Conservation (phyloP, 1,140 invertebrate species). For the Orius insidiosus region DNA sequence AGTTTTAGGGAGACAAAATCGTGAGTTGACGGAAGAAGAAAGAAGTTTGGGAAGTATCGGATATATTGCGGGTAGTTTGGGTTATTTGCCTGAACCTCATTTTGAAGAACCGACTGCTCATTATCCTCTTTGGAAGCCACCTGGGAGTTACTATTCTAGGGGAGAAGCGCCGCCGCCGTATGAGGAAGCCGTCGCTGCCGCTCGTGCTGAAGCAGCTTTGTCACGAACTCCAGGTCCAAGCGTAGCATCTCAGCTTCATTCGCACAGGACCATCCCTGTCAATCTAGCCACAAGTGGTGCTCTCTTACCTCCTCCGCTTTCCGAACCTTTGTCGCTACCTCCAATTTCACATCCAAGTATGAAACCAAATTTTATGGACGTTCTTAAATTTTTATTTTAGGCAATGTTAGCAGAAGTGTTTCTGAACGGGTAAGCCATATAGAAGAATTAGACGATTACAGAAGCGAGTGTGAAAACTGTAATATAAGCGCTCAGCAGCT, state of each 20-base stretch:
- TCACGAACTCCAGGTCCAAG: conserved; percentile 15
- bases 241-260: conserved; percentile 31
- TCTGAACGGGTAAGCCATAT: conserved; percentile 7
- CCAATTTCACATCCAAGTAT: too few species aligned
- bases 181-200: conserved; percentile 59
- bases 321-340: too few species aligned
- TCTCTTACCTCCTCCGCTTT: conserved; percentile 15
- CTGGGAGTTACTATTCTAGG: conserved; percentile 51
- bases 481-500: conserved; percentile 33
- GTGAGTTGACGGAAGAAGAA: conserved; percentile 49
- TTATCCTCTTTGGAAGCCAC: conserved; percentile 66
- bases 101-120: conserved; percentile 40
- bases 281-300: conserved; percentile 27
- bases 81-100: conserved; percentile 40
- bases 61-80: conserved; percentile 43
- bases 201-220: conserved; percentile 36
- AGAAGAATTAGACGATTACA: conserved; percentile 51
- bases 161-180: conserved; percentile 70
- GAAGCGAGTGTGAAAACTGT: conserved; percentile 68
- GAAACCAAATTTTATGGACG: too few species aligned
- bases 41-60: conserved; percentile 41
- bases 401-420: background rate
- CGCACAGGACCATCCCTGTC: conserved; percentile 32
- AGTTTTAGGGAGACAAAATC: conserved; percentile 35
- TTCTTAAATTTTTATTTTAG: too few species aligned